Conservation (phyloP, 1,140 invertebrate genomes). For the Holotrichia oblita region DNA sequence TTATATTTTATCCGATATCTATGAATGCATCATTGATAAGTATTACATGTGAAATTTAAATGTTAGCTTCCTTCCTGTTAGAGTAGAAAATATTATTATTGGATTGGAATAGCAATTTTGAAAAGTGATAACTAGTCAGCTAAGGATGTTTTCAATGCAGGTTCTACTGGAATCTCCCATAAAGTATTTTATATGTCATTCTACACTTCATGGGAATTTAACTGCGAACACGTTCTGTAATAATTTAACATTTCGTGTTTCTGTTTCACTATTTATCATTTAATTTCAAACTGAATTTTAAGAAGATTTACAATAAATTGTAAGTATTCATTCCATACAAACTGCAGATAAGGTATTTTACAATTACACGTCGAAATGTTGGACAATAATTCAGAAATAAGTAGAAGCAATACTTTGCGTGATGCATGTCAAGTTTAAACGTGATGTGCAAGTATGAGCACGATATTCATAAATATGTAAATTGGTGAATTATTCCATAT, state of each 20-base stretch:
- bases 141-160: too few relatives aligned
- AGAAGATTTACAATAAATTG: neutral
- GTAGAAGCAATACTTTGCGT: neutral
- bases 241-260: neutral
- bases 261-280: neutral
- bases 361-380: slow-evolving; percentile 8
- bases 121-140: too few relatives aligned
- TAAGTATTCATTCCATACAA: neutral
- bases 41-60: too few relatives aligned
- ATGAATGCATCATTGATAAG: too few relatives aligned
- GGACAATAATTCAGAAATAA: neutral
- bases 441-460: neutral
- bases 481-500: neutral
- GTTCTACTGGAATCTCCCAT: too few relatives aligned
- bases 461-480: neutral
- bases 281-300: slow-evolving; percentile 12
- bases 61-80: too few relatives aligned
- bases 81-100: too few relatives aligned
- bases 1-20: neutral
- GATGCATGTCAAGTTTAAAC: slow-evolving; percentile 8
- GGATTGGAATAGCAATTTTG: too few relatives aligned
- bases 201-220: neutral
- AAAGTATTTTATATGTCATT: too few relatives aligned
- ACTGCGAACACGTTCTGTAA: neutral
- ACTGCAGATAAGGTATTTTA: neutral